These are phyloP conservation scores for Xiphophorus birchmanni DNA, from an alignment of 2,797 vertebrate species.

Conservation along the genomic window DNA sequence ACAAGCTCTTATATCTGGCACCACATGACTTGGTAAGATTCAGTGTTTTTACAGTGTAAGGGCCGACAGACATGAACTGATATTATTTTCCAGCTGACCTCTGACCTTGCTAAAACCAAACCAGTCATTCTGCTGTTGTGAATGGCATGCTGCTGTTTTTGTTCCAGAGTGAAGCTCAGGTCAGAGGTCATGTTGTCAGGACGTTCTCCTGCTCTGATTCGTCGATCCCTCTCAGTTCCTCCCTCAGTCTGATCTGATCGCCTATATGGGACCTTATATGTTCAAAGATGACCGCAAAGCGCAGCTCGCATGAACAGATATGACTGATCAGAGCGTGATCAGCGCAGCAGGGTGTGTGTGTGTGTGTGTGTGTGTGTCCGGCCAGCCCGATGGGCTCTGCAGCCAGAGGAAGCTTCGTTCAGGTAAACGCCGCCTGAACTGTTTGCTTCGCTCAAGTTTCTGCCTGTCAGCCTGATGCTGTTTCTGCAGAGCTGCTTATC, in stretches of 20 bases:
- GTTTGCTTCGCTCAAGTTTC: not conserved
- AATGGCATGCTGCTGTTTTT: not conserved
- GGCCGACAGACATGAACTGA: too few species aligned
- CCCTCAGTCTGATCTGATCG: not conserved
- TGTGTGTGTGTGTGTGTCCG: too few species aligned
- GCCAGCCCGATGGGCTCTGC: not conserved
- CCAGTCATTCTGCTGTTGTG: not conserved
- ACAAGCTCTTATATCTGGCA: too few species aligned
- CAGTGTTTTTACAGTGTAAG: too few species aligned
- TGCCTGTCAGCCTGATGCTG: not conserved
- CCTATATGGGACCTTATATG: not conserved
- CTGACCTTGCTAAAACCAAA: not conserved
- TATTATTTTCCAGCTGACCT: too few species aligned
- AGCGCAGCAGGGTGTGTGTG: too few species aligned
- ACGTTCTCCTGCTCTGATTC: not conserved
- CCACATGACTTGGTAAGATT: too few species aligned
- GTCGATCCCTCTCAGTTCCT: not conserved
- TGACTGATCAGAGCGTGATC: too few species aligned
- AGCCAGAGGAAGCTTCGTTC: not conserved
- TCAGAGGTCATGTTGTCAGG: not conserved
- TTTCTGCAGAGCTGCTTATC: constrained; percentile 4
- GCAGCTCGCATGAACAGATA: not conserved
- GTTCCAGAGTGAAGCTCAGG: not conserved
- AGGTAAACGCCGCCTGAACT: not conserved
- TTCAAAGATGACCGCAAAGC: not conserved